phyloP scores from a whole-genome alignment of 2,888 invertebrate genomes.

The Lydus trimaculatus region DNA sequence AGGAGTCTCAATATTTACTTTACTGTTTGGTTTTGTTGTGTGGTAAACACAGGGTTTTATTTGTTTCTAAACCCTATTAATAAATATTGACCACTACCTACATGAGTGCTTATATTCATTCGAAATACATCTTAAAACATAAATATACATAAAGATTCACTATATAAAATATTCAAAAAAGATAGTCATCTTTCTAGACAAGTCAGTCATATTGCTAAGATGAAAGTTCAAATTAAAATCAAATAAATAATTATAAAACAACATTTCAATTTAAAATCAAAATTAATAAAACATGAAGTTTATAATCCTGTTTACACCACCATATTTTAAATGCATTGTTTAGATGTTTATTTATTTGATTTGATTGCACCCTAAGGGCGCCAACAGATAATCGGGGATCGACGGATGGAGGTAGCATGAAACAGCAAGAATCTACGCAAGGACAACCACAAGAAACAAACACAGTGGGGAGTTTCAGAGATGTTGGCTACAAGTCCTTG shows the following conservation, averaged over 20 bases:
- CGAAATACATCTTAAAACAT: conserved; percentile 19
- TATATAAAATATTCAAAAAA: neutral
- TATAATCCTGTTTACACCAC: neutral
- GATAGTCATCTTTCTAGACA: conserved; percentile 4
- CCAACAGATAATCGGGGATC: neutral
- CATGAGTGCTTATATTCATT: conserved; percentile 19
- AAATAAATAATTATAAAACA: conserved; percentile 6
- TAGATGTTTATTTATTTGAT: conserved; percentile 5
- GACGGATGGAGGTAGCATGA: neutral
- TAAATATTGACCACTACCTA: conserved; percentile 35
- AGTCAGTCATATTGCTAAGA: neutral
- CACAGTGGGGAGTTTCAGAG: too few relatives aligned
- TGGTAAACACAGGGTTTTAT: conserved; percentile 35
- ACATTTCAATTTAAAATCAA: conserved; percentile 1
- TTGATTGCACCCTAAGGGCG: neutral
- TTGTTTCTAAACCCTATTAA: conserved; percentile 37
- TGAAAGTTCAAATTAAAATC: conserved; percentile 1
- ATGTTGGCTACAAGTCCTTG: too few relatives aligned
- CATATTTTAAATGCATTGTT: neutral
- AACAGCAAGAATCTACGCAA: neutral
- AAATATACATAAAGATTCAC: conserved; percentile 12
- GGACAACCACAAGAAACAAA: too few relatives aligned
- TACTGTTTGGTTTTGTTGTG: conserved; percentile 37
- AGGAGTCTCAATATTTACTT: conserved; percentile 30
- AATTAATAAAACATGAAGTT: conserved; percentile 1